Conservation (phyloP, 2,888 invertebrate species). For the Drosophila peninsularis region DNA sequence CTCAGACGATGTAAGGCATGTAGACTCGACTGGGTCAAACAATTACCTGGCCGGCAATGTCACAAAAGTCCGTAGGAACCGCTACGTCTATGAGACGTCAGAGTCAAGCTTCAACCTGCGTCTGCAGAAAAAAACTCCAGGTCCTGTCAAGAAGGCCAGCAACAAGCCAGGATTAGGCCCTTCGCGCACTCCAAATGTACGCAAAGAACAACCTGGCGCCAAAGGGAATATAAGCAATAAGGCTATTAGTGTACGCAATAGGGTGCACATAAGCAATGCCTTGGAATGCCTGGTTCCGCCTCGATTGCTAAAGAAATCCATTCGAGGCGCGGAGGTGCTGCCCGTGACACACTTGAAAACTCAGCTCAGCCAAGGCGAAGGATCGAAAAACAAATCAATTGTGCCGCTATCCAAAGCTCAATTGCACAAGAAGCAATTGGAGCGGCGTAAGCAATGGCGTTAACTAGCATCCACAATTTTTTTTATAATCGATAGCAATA, state of each 20-base stretch:
- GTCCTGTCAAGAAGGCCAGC: not conserved
- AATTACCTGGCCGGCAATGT: not conserved
- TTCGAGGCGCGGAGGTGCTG: not conserved
- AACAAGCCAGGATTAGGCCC: not conserved
- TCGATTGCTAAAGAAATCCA: not conserved
- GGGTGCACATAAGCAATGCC: not conserved
- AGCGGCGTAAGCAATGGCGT: constrained; percentile 38
- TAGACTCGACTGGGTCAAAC: not conserved
- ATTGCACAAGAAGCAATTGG: constrained; percentile 21
- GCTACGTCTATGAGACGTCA: not conserved
- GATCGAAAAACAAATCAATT: not conserved
- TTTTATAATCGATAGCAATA: not conserved
- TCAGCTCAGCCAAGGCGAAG: not conserved
- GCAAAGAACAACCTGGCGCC: not conserved
- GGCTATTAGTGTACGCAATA: not conserved
- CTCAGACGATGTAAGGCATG: not conserved
- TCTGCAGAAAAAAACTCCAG: not conserved
- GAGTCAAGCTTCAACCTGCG: not conserved
- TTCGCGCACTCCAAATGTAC: not conserved
- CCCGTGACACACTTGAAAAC: too few relatives aligned
- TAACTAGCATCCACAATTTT: not conserved
- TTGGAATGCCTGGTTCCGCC: not conserved
- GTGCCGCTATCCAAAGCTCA: constrained; percentile 26
- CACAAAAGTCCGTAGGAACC: not conserved
- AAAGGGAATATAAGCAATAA: not conserved